phyloP scores from a whole-genome alignment of 2,888 invertebrate species.

The Eupithecia insigniata region DNA sequence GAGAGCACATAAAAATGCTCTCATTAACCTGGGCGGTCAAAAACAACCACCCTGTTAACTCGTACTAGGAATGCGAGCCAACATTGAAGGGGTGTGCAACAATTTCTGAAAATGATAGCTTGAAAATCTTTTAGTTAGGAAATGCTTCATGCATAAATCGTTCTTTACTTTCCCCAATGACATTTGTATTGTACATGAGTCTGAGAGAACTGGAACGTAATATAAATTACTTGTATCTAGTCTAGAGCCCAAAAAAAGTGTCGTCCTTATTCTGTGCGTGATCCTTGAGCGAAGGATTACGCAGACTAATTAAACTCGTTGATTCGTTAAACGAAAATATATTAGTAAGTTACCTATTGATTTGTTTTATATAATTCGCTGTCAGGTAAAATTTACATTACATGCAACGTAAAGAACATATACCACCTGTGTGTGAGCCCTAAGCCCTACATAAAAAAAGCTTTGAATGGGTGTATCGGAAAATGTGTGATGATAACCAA shows the following conservation, averaged over 20 bases:
- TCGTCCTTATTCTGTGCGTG: too few species aligned
- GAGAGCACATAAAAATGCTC: conserved; percentile 81
- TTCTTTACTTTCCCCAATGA: background rate
- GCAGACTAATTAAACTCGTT: too few species aligned
- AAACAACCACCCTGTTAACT: conserved; percentile 62
- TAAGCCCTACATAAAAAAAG: background rate
- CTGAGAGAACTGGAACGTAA: too few species aligned
- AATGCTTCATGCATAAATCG: background rate
- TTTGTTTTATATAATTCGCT: background rate
- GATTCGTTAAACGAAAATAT: too few species aligned
- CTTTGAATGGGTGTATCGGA: background rate
- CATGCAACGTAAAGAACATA: background rate
- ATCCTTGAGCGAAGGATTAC: too few species aligned
- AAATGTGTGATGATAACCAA: background rate
- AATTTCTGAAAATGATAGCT: conserved; percentile 37
- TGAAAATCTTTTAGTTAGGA: conserved; percentile 9
- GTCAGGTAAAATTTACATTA: background rate
- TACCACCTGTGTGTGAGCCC: background rate
- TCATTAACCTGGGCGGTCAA: conserved; percentile 81
- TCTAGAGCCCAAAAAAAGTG: too few species aligned
- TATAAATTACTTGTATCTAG: too few species aligned
- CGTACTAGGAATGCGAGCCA: conserved; percentile 43
- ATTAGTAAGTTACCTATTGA: background rate
- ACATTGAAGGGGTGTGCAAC: conserved; percentile 45
- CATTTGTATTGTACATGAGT: too few species aligned